phyloP scores from a whole-genome alignment of 1,140 invertebrate genomes.

The Brachionus rotundiformis region DNA sequence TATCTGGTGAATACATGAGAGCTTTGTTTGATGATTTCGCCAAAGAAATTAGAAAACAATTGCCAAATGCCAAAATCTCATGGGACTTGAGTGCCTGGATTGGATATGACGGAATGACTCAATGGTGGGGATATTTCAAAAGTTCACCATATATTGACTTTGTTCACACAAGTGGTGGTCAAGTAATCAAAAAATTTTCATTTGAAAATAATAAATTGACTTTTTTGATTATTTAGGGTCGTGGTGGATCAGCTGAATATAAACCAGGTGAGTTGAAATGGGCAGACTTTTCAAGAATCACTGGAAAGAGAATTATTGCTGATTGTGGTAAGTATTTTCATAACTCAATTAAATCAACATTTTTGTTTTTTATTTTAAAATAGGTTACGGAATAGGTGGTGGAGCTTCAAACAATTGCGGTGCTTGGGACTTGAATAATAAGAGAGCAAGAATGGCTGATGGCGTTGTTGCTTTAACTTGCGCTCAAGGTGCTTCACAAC shows the following conservation, averaged over 20 bases:
- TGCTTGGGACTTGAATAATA: neutral
- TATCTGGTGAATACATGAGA: slow-evolving; percentile 24
- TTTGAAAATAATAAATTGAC: neutral
- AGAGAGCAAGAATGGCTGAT: neutral
- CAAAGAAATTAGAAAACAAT: slow-evolving; percentile 5
- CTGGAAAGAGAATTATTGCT: slow-evolving; percentile 38
- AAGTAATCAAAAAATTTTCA: neutral
- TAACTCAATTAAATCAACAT: neutral
- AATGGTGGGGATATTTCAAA: slow-evolving; percentile 38
- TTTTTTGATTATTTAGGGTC: neutral
- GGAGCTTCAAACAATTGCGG: neutral
- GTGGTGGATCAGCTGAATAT: neutral
- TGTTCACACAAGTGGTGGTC: slow-evolving; percentile 33
- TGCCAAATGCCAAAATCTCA: slow-evolving; percentile 11
- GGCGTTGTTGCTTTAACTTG: neutral
- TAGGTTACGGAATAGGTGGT: slow-evolving; percentile 7
- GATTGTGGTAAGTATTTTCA: slow-evolving; percentile 8
- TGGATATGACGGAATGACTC: neutral
- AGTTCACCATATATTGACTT: slow-evolving; percentile 12
- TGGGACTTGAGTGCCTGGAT: slow-evolving; percentile 22
- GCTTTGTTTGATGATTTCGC: slow-evolving; percentile 21
- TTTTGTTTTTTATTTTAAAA: neutral
- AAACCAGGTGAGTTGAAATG: slow-evolving; percentile 15
- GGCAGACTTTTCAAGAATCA: neutral
- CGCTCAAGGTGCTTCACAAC: neutral